A percentile compares a stretch with the other conserved stretches of the same genome.
Evolutionary conservation across 2,113 vertebrate genomes (phyloP).

Genomic region (Nannospalax galili): DNA sequence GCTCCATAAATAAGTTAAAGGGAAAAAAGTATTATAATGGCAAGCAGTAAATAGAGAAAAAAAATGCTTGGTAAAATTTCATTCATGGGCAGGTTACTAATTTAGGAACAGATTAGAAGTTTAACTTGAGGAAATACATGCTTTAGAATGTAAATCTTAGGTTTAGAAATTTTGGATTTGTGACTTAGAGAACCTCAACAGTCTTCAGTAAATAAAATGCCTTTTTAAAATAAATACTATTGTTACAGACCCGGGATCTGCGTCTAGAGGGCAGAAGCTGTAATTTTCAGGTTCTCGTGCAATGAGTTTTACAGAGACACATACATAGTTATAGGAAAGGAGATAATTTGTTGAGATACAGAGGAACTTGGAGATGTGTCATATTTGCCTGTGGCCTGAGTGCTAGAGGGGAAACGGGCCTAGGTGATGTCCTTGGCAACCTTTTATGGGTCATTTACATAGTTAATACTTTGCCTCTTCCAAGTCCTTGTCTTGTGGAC

Average conservation of each 20-base stretch:
- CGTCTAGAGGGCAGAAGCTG: neutral
- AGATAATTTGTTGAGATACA: neutral
- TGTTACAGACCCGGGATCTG: neutral
- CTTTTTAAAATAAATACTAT: conserved; percentile 30
- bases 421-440: neutral
- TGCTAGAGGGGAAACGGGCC: neutral
- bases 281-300: neutral
- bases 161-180: neutral
- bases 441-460: neutral
- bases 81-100: conserved; percentile 23
- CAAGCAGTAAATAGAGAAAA: neutral
- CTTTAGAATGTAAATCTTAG: neutral
- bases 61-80: conserved; percentile 4
- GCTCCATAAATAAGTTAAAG: neutral
- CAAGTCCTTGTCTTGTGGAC: neutral
- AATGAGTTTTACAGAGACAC: neutral
- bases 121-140: conserved; percentile 1
- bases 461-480: neutral
- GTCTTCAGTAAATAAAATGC: conserved; percentile 58
- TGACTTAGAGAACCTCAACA: neutral
- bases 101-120: conserved; percentile 33
- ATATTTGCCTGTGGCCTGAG: neutral
- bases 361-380: neutral
- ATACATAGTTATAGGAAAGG: neutral
- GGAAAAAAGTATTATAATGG: neutral